These are phyloP conservation scores for Acrocephalus arundinaceus DNA, from an alignment of 2,113 vertebrate genomes.

Conservation along the genomic window DNA sequence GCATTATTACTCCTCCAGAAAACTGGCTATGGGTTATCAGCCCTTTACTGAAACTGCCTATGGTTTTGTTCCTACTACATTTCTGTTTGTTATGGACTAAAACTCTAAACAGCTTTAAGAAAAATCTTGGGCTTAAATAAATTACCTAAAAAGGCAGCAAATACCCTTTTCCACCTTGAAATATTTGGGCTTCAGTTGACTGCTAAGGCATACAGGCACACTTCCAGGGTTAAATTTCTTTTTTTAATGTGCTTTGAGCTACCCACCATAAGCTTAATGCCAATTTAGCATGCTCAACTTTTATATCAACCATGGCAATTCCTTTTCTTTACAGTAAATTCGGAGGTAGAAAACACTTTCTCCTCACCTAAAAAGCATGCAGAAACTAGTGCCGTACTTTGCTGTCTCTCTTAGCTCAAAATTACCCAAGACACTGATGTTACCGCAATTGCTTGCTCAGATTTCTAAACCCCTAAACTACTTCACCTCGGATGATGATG, in stretches of 20 bases:
- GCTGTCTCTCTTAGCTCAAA: background rate
- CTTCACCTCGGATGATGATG: background rate
- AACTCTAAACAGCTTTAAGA: background rate
- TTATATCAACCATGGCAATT: background rate
- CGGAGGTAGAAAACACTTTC: constrained; percentile 15
- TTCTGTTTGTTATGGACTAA: background rate
- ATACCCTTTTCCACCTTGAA: background rate
- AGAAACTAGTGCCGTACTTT: background rate
- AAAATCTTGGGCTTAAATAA: background rate
- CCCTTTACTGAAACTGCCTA: background rate
- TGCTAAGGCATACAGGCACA: background rate
- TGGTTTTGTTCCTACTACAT: background rate
- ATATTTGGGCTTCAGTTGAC: background rate
- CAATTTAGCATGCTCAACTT: constrained; percentile 18
- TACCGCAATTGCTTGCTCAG: background rate
- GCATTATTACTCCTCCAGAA: background rate
- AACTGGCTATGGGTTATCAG: background rate
- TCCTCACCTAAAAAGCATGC: constrained; percentile 51
- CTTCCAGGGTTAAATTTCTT: background rate
- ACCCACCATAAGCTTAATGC: background rate
- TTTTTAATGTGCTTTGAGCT: background rate
- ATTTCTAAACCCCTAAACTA: constrained; percentile 14
- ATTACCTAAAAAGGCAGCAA: background rate
- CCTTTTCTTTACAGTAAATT: constrained; percentile 38
- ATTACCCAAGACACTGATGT: background rate